phyloP scores from a whole-genome alignment of 2,888 invertebrate species.

The Drosophila kuntzei region DNA sequence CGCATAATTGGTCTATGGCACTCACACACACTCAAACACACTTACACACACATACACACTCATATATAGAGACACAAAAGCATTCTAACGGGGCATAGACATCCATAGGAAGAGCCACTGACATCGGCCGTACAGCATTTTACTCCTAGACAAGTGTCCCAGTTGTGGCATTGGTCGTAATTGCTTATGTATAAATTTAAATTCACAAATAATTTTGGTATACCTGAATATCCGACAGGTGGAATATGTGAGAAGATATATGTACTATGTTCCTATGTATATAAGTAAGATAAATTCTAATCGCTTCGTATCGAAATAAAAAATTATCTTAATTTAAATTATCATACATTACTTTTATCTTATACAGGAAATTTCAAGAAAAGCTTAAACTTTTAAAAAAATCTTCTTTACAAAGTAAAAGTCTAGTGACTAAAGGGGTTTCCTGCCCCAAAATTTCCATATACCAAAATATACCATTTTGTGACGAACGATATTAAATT shows the following conservation, averaged over 20 bases:
- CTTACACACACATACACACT: conserved; percentile 6
- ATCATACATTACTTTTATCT: no score
- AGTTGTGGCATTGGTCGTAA: conserved; percentile 45
- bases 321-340: no score
- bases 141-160: conserved; percentile 54
- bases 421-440: no score
- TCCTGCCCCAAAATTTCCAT: no score
- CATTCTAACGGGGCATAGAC: conserved; percentile 42
- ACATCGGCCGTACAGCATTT: conserved; percentile 49
- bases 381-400: no score
- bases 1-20: conserved; percentile 74
- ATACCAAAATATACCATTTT: no score
- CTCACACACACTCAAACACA: conserved; percentile 29
- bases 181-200: conserved; percentile 64
- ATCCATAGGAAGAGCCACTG: conserved; percentile 26
- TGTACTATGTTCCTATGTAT: no score
- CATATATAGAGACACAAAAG: conserved; percentile 27
- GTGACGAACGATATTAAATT: no score
- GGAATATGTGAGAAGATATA: background rate
- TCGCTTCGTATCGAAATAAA: no score
- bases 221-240: conserved; percentile 22
- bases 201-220: conserved; percentile 36
- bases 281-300: no score
- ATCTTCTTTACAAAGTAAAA: no score
- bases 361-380: no score